Conservation (phyloP, 2,888 invertebrate genomes). For the Hydrotaea cyrtoneurina region DNA sequence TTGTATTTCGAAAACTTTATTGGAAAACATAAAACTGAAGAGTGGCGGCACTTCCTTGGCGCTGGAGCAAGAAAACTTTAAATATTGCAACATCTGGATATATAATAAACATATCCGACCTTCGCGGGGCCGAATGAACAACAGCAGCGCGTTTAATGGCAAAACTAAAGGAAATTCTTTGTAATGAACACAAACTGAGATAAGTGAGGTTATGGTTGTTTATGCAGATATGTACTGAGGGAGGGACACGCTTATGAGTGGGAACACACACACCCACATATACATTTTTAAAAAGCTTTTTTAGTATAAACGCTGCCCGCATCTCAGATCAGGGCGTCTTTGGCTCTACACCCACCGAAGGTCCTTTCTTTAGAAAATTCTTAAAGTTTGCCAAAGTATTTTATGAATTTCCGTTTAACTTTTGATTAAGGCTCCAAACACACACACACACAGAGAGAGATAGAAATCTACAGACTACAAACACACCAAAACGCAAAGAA, state of each 20-base stretch:
- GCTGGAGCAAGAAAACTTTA: not conserved
- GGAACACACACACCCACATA: conserved; percentile 4
- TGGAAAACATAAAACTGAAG: conserved; percentile 3
- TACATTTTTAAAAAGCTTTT: not conserved
- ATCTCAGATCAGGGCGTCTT: not conserved
- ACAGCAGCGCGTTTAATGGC: not conserved
- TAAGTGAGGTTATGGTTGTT: not conserved
- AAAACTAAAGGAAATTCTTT: not conserved
- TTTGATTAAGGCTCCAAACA: conserved; percentile 17
- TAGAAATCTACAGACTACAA: not conserved
- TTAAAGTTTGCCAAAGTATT: not conserved
- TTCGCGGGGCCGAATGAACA: not conserved
- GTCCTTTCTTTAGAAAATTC: not conserved
- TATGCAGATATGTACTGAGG: too few species aligned
- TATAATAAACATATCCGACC: not conserved
- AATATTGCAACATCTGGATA: not conserved
- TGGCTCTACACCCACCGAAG: not conserved
- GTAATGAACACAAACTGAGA: conserved; percentile 3
- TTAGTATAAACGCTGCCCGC: not conserved
- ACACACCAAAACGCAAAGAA: not conserved
- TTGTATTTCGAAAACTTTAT: not conserved
- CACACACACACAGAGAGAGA: not conserved
- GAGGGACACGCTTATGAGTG: not conserved
- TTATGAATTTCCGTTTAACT: conserved; percentile 4
- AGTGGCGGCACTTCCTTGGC: not conserved